Conservation (phyloP, 2,113 vertebrate genomes). For the Emydocephalus ijimae region DNA sequence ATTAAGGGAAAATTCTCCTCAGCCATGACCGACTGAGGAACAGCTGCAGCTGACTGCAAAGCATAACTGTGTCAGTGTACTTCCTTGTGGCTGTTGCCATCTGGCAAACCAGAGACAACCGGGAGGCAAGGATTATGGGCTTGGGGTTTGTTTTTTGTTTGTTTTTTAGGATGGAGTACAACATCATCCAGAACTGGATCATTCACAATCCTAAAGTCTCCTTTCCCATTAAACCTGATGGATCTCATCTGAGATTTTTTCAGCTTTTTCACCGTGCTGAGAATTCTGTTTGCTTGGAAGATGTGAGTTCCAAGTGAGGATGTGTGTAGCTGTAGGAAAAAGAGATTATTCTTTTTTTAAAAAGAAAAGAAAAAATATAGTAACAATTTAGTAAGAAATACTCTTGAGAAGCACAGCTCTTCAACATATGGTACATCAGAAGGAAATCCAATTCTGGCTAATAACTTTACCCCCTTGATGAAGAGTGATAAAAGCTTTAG, state of each 20-base stretch:
- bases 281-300: background rate
- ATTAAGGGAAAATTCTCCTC: background rate
- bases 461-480: background rate
- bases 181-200: background rate
- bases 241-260: background rate
- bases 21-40: background rate
- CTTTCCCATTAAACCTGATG: background rate
- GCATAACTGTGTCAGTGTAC: background rate
- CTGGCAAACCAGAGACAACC: background rate
- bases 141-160: background rate
- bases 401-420: background rate
- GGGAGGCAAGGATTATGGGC: background rate
- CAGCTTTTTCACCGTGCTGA: background rate
- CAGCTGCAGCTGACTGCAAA: background rate
- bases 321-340: background rate
- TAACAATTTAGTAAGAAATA: background rate
- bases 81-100: background rate
- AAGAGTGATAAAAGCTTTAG: background rate
- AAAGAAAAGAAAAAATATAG: background rate
- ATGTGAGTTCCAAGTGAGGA: background rate
- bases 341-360: background rate
- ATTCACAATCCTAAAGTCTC: background rate
- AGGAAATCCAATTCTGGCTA: background rate
- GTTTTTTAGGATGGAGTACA: background rate
- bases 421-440: background rate